Evolutionary conservation across 2,113 vertebrate species (phyloP).

Genomic region (Engraulis encrasicolus): DNA sequence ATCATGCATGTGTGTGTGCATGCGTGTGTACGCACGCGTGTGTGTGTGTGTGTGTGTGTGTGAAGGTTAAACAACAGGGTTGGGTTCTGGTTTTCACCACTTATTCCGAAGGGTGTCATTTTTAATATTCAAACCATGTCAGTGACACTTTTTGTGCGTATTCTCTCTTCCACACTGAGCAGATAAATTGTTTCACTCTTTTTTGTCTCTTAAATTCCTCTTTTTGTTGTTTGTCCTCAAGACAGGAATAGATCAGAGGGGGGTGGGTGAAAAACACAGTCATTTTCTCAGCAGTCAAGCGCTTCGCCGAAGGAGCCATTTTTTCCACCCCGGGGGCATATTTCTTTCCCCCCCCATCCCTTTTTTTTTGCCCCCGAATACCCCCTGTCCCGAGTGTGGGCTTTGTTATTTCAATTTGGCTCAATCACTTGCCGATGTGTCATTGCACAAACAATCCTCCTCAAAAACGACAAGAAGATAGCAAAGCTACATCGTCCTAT

Average conservation of each 20-base stretch:
- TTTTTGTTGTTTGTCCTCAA: background rate
- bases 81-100: background rate
- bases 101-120: background rate
- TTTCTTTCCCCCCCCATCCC: background rate
- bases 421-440: conserved; percentile 1
- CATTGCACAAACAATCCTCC: background rate
- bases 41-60: background rate
- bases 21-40: too few species aligned
- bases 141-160: background rate
- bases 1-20: too few species aligned
- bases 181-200: background rate
- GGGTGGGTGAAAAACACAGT: background rate
- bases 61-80: background rate
- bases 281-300: background rate
- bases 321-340: background rate
- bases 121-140: background rate
- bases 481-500: background rate
- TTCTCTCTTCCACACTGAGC: background rate
- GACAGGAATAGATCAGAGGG: background rate
- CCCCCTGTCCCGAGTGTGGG: background rate
- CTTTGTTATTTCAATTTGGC: conserved; percentile 7
- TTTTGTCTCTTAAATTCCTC: background rate
- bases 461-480: conserved; percentile 31
- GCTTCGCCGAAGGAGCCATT: background rate
- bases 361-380: background rate